Base-by-base conservation (phyloP, 30 jellyfish, hydroid and myxozoan species). In the Mastigias papua region DNA sequence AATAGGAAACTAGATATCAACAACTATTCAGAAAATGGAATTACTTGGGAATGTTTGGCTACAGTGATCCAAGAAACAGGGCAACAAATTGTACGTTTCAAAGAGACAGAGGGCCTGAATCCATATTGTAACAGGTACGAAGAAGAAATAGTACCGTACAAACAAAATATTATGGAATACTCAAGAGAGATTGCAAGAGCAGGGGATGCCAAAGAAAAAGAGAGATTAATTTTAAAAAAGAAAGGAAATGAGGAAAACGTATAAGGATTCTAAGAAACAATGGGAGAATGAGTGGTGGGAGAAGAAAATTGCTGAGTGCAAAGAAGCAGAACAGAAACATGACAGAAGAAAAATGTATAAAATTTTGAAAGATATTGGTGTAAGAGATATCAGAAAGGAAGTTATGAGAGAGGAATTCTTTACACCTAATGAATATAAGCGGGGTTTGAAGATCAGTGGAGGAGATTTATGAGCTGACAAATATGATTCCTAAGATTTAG, bases 341-440 rank as follows among this genome's bases (percentile, higher is more conserved):
- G 69, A n/a, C n/a, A n/a, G n/a, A n/a, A n/a, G n/a, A n/a, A 57
- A 57, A 57, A 57, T 57, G 23, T 23, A 57, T 57, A 57, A 6
- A 57, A 57, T 57, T 23, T 57, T 57, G 69, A 57, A 19, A 57
- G 69, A 57, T 57, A 19, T 57, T 19, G 69, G 69, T 57, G 69
- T 57, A 17, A 57, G 69, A 23, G 69, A 57, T 16, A 19, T 57
- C 7, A 57, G 19, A 17, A 57, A 57, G 69, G 69, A 57, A 20
- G 30, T 57, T 19, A 57, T 57, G 69, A 57, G 30, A 57, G 69
- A 57, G 27, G 69, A 57, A 23, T 57, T 57, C 30, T 57, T 57
- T 57, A 57, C 69, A 57, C 69, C 23, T 57, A 23, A 57, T 57
- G 69, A 57, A 23, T 57, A 57, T 23, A 57, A 57, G 30, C 23